A percentile compares a stretch with the other conserved stretches of the same genome.
Evolutionary conservation across 2,113 vertebrate species (phyloP).

Genomic region (Nothocercus julius): DNA sequence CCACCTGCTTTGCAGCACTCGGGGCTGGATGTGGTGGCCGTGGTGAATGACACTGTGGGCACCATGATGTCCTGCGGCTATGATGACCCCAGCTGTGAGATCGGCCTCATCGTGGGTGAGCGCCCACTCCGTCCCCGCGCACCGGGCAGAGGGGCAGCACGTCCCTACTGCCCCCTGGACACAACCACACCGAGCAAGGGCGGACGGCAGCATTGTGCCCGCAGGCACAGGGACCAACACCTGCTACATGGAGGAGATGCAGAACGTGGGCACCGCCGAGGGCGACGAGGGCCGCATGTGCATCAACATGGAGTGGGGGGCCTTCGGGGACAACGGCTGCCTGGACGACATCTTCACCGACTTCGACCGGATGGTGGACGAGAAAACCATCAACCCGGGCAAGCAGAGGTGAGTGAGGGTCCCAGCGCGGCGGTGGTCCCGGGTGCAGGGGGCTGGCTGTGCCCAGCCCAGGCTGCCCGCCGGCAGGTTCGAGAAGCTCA

Average conservation of each 20-base stretch:
- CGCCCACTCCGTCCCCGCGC: background rate
- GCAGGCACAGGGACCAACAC: constrained; percentile 81
- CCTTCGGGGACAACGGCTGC: constrained; percentile 79
- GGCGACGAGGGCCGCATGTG: constrained; percentile 77
- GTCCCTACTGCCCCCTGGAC: background rate
- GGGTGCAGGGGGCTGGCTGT: fast-evolving
- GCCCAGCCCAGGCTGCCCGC: background rate
- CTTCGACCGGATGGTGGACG: constrained; percentile 71
- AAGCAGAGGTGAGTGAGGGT: constrained; percentile 74
- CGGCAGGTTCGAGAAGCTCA: constrained; percentile 82
- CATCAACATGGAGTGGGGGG: constrained; percentile 84
- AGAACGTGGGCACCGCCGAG: constrained; percentile 55
- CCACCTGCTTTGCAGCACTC: constrained; percentile 66
- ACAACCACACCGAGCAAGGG: background rate
- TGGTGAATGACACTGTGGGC: constrained; percentile 84
- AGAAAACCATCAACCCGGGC: constrained; percentile 72
- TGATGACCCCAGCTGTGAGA: constrained; percentile 77
- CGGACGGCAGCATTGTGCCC: background rate
- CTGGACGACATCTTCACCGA: constrained; percentile 60
- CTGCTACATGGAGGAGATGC: constrained; percentile 84
- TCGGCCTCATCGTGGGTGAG: constrained; percentile 83
- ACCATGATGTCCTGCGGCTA: constrained; percentile 86
- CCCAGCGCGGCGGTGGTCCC: background rate
- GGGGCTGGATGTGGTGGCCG: constrained; percentile 77
- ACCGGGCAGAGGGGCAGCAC: background rate